phyloP scores from a whole-genome alignment of 2,113 vertebrate genomes.

The Oxyruncus cristatus region DNA sequence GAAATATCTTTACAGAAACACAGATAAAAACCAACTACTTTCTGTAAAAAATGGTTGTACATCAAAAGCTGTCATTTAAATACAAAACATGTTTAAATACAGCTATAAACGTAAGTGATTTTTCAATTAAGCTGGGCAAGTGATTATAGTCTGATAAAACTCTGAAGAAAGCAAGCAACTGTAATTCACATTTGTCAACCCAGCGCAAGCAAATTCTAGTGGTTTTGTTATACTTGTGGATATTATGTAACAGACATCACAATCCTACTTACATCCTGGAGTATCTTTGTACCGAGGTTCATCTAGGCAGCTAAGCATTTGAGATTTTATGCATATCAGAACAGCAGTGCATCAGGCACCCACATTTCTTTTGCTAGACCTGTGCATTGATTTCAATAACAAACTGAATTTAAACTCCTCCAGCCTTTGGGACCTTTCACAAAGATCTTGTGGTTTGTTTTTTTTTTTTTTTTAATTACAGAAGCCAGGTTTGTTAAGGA shows the following conservation, averaged over 20 bases:
- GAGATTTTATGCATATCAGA: not conserved
- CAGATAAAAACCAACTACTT: constrained; percentile 71
- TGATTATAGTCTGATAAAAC: constrained; percentile 64
- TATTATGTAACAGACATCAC: constrained; percentile 9
- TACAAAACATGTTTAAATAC: constrained; percentile 73
- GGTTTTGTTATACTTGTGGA: not conserved
- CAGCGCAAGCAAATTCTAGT: not conserved
- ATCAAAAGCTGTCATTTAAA: constrained; percentile 73
- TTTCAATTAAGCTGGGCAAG: constrained; percentile 68
- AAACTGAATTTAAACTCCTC: not conserved
- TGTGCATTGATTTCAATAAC: not conserved
- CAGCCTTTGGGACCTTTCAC: not conserved
- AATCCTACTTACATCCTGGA: not conserved
- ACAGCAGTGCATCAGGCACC: not conserved
- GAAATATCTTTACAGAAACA: constrained; percentile 72
- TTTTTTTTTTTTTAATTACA: not conserved
- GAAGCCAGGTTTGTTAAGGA: not conserved
- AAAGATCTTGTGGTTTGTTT: not conserved
- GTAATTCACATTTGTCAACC: constrained; percentile 49
- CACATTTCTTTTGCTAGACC: not conserved
- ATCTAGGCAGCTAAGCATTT: not conserved
- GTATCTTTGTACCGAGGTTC: not conserved
- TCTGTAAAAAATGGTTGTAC: constrained; percentile 67
- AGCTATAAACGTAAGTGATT: constrained; percentile 68
- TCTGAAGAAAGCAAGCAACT: constrained; percentile 44